Evolutionary conservation across 2,888 invertebrate genomes (phyloP).

Genomic region (Cataglyphis altisquamis): DNA sequence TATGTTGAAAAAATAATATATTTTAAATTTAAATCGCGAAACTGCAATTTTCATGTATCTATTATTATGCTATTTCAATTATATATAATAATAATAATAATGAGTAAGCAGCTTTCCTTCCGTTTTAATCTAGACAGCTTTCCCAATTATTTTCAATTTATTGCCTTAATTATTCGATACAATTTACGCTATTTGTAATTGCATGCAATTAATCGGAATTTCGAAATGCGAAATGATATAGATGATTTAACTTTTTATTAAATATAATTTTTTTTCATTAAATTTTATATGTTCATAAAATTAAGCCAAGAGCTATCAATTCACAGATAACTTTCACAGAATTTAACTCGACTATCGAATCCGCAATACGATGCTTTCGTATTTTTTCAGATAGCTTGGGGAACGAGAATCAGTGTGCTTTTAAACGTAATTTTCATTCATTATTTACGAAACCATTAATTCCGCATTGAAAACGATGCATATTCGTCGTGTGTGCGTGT

Average conservation of each 20-base stretch:
- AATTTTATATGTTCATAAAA: conserved; percentile 29
- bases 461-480: conserved; percentile 24
- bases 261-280: conserved; percentile 22
- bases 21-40: conserved; percentile 16
- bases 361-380: conserved; percentile 24
- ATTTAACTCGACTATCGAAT: conserved; percentile 44
- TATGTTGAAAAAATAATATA: not conserved
- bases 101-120: conserved; percentile 23
- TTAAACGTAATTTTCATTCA: conserved; percentile 51
- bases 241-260: conserved; percentile 34
- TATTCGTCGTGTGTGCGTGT: not conserved
- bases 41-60: conserved; percentile 19
- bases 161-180: conserved; percentile 45
- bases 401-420: conserved; percentile 35
- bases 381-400: conserved; percentile 33
- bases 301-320: conserved; percentile 41
- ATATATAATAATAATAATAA: conserved; percentile 11
- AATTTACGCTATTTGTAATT: conserved; percentile 38
- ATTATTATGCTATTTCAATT: conserved; percentile 34
- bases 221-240: conserved; percentile 18
- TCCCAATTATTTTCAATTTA: conserved; percentile 43
- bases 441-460: conserved; percentile 48
- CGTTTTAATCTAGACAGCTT: conserved; percentile 17
- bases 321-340: conserved; percentile 16
- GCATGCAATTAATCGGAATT: conserved; percentile 34